Percentiles rank a stretch among this genome's conserved stretches.
These are phyloP conservation scores for Synergus japonicus DNA, from an alignment of 2,888 invertebrate species.

Conservation along the genomic window DNA sequence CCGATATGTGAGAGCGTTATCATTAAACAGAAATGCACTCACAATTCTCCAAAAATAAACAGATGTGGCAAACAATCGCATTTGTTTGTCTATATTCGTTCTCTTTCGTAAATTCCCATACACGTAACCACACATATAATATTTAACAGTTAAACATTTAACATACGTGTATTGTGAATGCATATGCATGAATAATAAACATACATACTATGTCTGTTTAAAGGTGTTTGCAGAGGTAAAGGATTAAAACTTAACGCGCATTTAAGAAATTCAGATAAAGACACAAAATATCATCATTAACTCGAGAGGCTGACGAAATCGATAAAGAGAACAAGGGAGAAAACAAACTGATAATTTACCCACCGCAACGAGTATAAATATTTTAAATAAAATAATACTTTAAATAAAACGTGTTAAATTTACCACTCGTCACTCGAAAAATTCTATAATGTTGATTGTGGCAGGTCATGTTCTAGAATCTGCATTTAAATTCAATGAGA, in stretches of 20 bases:
- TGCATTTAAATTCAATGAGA: neutral
- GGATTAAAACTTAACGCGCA: neutral
- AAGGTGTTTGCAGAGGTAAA: neutral
- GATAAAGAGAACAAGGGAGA: neutral
- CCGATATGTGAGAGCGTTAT: neutral
- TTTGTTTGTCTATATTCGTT: neutral
- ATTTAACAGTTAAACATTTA: constrained; percentile 4
- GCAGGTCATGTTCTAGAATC: neutral
- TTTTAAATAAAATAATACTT: constrained; percentile 63
- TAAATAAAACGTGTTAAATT: constrained; percentile 65
- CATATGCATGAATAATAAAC: neutral
- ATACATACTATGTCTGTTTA: neutral
- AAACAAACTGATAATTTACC: constrained; percentile 3
- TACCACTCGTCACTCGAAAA: constrained; percentile 58
- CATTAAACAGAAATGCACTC: neutral
- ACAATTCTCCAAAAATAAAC: neutral
- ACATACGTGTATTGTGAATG: neutral
- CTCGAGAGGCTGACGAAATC: neutral
- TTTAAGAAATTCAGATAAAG: neutral
- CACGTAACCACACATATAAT: neutral
- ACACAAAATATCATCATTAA: neutral
- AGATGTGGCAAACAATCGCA: neutral
- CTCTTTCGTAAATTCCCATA: neutral
- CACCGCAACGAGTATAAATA: constrained; percentile 61
- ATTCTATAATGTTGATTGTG: constrained; percentile 64